phyloP scores from a whole-genome alignment of 2,797 vertebrate species.

The Chromobotia macracanthus region DNA sequence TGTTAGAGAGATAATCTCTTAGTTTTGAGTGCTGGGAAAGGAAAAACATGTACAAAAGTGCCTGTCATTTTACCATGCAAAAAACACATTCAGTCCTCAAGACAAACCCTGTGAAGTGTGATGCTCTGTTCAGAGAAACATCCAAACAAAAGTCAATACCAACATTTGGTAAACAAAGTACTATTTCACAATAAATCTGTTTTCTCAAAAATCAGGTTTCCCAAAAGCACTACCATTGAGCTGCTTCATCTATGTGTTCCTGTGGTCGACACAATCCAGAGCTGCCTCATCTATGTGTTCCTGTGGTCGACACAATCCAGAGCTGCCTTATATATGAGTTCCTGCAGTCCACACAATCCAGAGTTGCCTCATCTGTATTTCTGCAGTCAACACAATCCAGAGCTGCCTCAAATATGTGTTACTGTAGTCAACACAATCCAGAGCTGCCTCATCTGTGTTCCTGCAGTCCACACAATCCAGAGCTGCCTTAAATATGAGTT shows the following conservation, averaged over 20 bases:
- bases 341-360: too few relatives aligned
- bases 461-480: not conserved
- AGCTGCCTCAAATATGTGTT: not conserved
- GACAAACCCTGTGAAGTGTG: constrained; percentile 24
- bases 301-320: too few relatives aligned
- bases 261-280: not conserved
- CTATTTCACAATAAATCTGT: constrained; percentile 11
- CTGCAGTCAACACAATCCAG: not conserved
- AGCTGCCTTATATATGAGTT: too few relatives aligned
- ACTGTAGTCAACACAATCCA: too few relatives aligned
- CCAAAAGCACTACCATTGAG: not conserved
- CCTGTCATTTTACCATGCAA: not conserved
- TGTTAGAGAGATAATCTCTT: not conserved
- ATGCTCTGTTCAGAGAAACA: constrained; percentile 21
- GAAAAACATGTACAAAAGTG: constrained; percentile 5
- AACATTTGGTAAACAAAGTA: constrained; percentile 4
- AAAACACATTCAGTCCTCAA: constrained; percentile 11
- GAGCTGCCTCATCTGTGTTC: not conserved
- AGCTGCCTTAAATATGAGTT: not conserved
- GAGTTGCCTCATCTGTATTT: not conserved
- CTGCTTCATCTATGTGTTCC: not conserved
- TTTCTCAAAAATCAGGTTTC: not conserved
- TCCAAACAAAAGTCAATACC: not conserved
- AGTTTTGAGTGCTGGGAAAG: not conserved
- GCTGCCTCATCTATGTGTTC: too few relatives aligned